Evolutionary conservation across 2,113 vertebrate genomes (phyloP), one percentile per base, ranked within the genome.

Genomic region (Corydoras maculifer): DNA sequence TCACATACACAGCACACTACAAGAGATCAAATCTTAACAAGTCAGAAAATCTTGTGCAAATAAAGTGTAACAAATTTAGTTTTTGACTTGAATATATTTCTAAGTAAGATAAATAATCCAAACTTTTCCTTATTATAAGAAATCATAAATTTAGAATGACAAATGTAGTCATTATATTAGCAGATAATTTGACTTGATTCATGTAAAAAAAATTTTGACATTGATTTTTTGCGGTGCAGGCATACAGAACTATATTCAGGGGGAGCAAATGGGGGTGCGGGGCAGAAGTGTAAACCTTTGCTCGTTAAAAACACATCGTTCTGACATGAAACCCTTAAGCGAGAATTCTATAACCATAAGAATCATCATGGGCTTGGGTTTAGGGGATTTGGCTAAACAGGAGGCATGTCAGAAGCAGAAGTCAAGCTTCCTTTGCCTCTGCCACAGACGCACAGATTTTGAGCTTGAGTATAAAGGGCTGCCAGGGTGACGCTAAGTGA

Each of bases 401-500:
- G 80, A 84, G 72, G 78, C 65, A 73, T 78, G 84, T 86, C 82
- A 83, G 70, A 74, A 78, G 77, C 76, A 72, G 79, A 80, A 84
- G 53, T 65, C 77, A 78, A 49, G 76, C 80, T 83, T 61, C 69
- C 75, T 55, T 82, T 67, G 48, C 62, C 75, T 62, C 63, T 76
- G 15, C 13, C 9, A 11, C 69, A 25, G 77, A 76, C 74, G 73
- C 55, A 69, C 75, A 54, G 77, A 79, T 85, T 81, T 15, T 86
- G 83, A 71, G 79, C 83, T 73, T 77, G 69, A 70, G 77, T 80
- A 86, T 82, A 74, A 82, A 80, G 82, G 80, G 76, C 81, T 80
- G 73, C 85, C 85, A 89, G 86, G 81, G 82, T 89, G 89, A 90
- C 86, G 84, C 85, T 87, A 90, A 91, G 89, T 87, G 89, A 90